Evolutionary conservation across 2,797 vertebrate genomes (phyloP).

Genomic region (Cichlasoma orientale): DNA sequence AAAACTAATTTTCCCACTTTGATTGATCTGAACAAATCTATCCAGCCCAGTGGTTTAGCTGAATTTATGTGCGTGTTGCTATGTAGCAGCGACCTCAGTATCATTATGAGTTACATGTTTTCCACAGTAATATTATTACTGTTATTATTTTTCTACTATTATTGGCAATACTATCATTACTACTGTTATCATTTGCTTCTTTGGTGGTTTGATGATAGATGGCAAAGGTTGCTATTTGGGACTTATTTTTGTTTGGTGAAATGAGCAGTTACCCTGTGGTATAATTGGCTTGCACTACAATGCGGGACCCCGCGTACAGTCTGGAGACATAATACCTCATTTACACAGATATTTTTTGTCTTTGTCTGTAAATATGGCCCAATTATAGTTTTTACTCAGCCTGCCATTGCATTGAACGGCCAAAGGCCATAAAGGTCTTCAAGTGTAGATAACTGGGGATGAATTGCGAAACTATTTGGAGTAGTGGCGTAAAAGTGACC

Average conservation of each 20-base stretch:
- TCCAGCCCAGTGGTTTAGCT: constrained; percentile 1
- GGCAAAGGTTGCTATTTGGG: neutral
- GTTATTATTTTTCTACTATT: neutral
- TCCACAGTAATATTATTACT: neutral
- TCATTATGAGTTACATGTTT: neutral
- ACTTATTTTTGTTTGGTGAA: constrained; percentile 3
- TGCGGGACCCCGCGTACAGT: neutral
- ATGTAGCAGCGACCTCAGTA: neutral
- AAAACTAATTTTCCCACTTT: neutral
- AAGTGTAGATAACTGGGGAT: neutral
- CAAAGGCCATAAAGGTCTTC: neutral
- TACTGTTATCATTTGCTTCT: neutral
- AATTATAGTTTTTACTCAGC: neutral
- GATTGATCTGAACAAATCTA: neutral
- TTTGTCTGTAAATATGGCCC: neutral
- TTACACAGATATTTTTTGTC: neutral
- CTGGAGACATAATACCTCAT: neutral
- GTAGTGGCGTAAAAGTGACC: neutral
- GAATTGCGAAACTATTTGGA: neutral
- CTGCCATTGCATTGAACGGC: neutral
- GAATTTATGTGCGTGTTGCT: neutral
- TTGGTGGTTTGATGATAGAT: neutral
- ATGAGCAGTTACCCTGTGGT: neutral
- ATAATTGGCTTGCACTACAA: neutral
- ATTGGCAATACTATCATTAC: neutral